Evolutionary conservation across 2,797 vertebrate species (phyloP).

Genomic region (Ataeniobius toweri): DNA sequence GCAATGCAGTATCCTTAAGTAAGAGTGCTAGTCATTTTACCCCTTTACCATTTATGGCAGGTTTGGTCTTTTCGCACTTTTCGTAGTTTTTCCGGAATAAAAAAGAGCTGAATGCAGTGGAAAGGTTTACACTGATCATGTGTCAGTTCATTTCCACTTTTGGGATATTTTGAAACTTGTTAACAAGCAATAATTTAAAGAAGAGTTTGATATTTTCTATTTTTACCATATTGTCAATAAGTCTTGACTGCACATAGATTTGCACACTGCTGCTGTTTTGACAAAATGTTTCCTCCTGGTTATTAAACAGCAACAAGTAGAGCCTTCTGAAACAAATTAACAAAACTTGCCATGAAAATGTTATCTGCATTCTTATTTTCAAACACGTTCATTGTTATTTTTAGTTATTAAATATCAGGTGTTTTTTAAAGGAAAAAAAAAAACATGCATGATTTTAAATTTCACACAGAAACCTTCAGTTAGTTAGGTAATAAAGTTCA

Average conservation of each 20-base stretch:
- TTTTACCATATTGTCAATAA: not conserved
- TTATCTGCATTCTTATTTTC: not conserved
- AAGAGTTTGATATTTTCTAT: not conserved
- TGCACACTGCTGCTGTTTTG: not conserved
- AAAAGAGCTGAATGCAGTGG: not conserved
- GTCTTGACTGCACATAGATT: not conserved
- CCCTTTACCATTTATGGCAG: not conserved
- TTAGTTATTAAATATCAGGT: not conserved
- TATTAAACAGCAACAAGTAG: not conserved
- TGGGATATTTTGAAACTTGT: not conserved
- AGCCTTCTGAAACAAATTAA: not conserved
- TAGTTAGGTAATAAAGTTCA: not conserved
- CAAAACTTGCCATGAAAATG: not conserved
- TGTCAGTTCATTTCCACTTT: not conserved
- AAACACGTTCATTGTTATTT: not conserved
- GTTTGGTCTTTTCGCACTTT: not conserved
- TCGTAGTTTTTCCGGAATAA: not conserved
- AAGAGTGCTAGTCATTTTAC: not conserved
- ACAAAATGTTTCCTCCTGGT: not conserved
- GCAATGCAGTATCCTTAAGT: not conserved
- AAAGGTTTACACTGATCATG: not conserved
- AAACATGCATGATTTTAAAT: not conserved
- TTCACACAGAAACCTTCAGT: too few relatives aligned
- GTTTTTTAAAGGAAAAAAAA: not conserved
- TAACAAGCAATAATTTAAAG: not conserved